Evolutionary conservation across 2,797 vertebrate genomes (phyloP).

Genomic region (Poecile montanus): DNA sequence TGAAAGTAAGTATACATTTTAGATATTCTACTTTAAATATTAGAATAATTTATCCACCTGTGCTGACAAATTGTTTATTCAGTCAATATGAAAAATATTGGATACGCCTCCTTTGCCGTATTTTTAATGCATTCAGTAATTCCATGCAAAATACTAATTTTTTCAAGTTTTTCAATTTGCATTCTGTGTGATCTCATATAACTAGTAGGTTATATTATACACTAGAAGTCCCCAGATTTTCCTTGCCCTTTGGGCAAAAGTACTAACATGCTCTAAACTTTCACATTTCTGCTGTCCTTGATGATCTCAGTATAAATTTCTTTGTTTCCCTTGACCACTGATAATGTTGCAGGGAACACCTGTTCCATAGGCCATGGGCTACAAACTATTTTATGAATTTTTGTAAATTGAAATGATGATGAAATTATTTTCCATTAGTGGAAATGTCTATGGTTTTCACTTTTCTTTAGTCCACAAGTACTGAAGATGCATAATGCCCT

Average conservation of each 20-base stretch:
- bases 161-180: not conserved
- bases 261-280: not conserved
- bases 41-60: not conserved
- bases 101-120: not conserved
- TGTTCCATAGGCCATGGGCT: not conserved
- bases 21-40: not conserved
- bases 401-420: not conserved
- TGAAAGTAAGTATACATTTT: slow-evolving; percentile 83
- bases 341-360: not conserved
- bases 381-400: not conserved
- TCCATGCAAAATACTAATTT: not conserved
- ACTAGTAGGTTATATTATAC: not conserved
- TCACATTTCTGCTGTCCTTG: not conserved
- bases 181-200: not conserved
- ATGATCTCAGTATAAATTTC: not conserved
- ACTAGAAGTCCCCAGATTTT: not conserved
- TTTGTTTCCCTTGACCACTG: not conserved
- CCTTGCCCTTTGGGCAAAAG: not conserved
- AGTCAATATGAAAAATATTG: not conserved
- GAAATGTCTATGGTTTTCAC: not conserved
- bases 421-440: not conserved
- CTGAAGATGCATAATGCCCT: not conserved
- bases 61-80: not conserved
- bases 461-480: not conserved
- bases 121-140: not conserved